These are phyloP conservation scores for Sepiola atlantica DNA, from an alignment of 2,888 invertebrate species.

Conservation along the genomic window DNA sequence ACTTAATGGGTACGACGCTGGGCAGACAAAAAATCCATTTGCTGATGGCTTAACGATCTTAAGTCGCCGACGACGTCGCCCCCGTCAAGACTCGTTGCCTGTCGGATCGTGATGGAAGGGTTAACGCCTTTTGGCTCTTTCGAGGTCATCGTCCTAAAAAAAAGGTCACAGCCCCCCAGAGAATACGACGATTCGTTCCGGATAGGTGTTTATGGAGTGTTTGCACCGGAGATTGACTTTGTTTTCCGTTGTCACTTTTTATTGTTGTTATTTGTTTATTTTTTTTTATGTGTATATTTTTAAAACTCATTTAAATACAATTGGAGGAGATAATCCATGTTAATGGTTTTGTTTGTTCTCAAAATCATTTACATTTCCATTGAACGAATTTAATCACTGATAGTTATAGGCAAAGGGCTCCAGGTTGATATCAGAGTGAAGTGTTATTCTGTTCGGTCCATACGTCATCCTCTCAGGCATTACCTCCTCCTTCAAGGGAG, in stretches of 20 bases:
- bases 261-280: background rate
- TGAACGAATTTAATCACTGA: too few species aligned
- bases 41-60: background rate
- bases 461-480: too few species aligned
- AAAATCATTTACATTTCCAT: background rate
- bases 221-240: background rate
- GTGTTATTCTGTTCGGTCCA: too few species aligned
- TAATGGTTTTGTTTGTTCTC: background rate
- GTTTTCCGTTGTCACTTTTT: too few species aligned
- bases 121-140: background rate
- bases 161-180: background rate
- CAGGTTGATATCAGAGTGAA: too few species aligned
- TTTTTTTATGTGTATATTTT: background rate
- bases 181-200: background rate
- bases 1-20: background rate
- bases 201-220: background rate
- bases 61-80: background rate
- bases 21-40: background rate
- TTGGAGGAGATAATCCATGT: background rate
- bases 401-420: too few species aligned
- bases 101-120: conserved; percentile 4
- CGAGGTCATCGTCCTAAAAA: background rate
- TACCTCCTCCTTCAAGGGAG: too few species aligned
- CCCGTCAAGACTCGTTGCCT: background rate
- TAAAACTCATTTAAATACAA: background rate